These are phyloP conservation scores for Poeciliopsis turrubarensis DNA, from an alignment of 2,113 vertebrate genomes.

Conservation along the genomic window DNA sequence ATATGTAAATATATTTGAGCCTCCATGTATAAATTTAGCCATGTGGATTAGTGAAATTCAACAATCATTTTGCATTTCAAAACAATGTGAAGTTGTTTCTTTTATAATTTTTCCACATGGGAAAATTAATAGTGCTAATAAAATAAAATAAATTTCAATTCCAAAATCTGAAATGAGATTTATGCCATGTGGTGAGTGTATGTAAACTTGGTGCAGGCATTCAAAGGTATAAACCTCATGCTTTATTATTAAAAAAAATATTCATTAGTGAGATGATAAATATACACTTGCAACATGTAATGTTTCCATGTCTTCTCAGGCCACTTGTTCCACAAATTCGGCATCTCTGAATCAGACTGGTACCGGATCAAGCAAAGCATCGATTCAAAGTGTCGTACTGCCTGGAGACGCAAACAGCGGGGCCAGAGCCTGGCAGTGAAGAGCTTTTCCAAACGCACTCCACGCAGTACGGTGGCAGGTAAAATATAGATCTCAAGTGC, in stretches of 20 bases:
- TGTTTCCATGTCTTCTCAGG: constrained; percentile 74
- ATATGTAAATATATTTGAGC: no score
- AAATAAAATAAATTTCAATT: no score
- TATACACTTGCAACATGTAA: neutral
- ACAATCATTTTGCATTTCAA: no score
- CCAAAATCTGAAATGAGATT: neutral
- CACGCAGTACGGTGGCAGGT: constrained; percentile 79
- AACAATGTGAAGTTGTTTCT: no score
- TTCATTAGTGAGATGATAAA: neutral
- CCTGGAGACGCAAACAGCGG: constrained; percentile 95
- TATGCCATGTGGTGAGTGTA: no score
- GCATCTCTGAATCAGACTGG: constrained; percentile 95
- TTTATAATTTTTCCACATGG: no score
- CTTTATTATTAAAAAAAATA: neutral
- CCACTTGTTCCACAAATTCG: constrained; percentile 96
- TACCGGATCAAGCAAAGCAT: constrained; percentile 99
- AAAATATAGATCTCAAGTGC: neutral
- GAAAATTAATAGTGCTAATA: no score
- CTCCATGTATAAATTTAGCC: no score
- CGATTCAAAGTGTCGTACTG: constrained; percentile 97
- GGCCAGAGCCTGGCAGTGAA: constrained; percentile 97
- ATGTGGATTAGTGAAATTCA: no score
- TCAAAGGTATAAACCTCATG: neutral
- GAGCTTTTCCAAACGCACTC: constrained; percentile 93
- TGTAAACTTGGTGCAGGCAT: no score